Conservation (phyloP, 2,888 invertebrate genomes). For the Stenotaenia linearis region DNA sequence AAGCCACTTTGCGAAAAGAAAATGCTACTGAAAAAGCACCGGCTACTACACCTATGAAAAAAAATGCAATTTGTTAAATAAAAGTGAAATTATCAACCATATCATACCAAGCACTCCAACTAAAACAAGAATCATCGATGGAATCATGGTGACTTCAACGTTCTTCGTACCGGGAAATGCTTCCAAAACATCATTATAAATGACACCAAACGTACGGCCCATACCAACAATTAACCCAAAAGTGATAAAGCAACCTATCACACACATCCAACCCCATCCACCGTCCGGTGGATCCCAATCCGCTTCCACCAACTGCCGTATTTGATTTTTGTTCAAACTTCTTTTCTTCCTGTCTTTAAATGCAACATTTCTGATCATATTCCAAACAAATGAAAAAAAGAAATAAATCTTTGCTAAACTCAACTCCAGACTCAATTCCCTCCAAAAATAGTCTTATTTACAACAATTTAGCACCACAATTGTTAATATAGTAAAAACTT, state of each 20-base stretch:
- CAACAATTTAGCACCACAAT: not conserved
- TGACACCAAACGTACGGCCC: conserved; percentile 2
- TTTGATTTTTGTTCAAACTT: no score
- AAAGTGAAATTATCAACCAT: not conserved
- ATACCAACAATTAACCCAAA: not conserved
- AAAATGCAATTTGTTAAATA: no score
- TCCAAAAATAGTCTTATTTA: no score
- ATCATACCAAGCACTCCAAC: not conserved
- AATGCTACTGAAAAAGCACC: conserved; percentile 63
- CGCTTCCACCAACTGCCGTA: not conserved
- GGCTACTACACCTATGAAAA: conserved; percentile 59
- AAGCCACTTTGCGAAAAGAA: conserved; percentile 62
- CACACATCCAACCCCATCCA: conserved; percentile 21
- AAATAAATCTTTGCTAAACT: no score
- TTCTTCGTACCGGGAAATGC: not conserved
- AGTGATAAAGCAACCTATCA: not conserved
- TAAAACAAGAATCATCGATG: not conserved
- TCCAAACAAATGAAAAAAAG: no score
- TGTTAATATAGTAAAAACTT: not conserved
- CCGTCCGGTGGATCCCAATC: not conserved
- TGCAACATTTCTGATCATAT: no score
- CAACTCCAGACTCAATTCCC: no score
- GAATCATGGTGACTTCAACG: not conserved
- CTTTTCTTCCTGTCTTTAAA: no score
- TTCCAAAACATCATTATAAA: not conserved